These are phyloP conservation scores for Leptobrachium ailaonicum DNA, from an alignment of 2,113 vertebrate species.

Conservation along the genomic window DNA sequence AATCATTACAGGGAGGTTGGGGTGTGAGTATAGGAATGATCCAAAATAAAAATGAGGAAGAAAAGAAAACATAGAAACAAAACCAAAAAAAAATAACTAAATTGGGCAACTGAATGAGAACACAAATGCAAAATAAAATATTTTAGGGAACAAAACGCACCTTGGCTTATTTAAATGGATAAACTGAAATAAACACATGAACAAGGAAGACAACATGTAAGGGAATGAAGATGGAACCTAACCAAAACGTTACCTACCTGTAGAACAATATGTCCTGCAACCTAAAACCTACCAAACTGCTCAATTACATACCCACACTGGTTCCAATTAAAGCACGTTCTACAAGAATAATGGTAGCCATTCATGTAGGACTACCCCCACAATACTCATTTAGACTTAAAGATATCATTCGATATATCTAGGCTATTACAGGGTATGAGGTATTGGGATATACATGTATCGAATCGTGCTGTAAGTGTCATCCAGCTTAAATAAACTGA, in stretches of 20 bases:
- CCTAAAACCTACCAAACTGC: slow-evolving; percentile 58
- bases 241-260: slow-evolving; percentile 88
- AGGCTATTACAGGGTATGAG: background rate
- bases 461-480: slow-evolving; percentile 58
- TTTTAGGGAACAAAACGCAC: slow-evolving; percentile 68
- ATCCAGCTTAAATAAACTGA: slow-evolving; percentile 35
- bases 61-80: slow-evolving; percentile 77
- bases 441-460: background rate
- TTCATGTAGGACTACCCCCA: background rate
- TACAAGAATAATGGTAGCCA: background rate
- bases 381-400: background rate
- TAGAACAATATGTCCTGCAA: slow-evolving; percentile 68
- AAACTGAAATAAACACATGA: slow-evolving; percentile 71
- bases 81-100: slow-evolving; percentile 78
- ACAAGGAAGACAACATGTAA: slow-evolving; percentile 70
- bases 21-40: slow-evolving; percentile 77
- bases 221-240: slow-evolving; percentile 74
- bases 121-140: slow-evolving; percentile 73
- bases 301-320: slow-evolving; percentile 52
- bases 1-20: slow-evolving; percentile 76
- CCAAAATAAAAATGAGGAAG: slow-evolving; percentile 60
- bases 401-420: background rate
- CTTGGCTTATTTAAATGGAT: slow-evolving; percentile 79
- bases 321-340: slow-evolving; percentile 57
- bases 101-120: slow-evolving; percentile 73